Evolutionary conservation across 2,113 vertebrate genomes (phyloP).

Genomic region (Corapipo altera): DNA sequence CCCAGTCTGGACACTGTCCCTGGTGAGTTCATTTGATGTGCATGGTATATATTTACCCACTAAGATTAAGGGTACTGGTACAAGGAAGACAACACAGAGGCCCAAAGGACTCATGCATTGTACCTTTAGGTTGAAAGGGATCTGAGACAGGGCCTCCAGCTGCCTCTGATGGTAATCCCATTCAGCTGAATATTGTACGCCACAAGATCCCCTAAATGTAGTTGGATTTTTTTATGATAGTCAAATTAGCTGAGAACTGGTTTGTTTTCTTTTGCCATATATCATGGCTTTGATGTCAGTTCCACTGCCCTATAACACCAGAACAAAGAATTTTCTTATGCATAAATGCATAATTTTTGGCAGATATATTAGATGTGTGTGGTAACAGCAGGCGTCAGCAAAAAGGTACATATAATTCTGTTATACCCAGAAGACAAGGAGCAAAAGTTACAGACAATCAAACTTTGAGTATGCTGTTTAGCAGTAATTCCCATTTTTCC

Average conservation of each 20-base stretch:
- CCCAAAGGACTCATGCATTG: not conserved
- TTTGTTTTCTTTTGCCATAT: not conserved
- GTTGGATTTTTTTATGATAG: not conserved
- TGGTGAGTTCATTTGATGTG: not conserved
- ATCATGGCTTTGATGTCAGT: not conserved
- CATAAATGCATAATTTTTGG: not conserved
- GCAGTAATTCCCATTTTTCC: not conserved
- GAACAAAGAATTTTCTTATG: not conserved
- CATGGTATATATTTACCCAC: not conserved
- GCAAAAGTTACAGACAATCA: not conserved
- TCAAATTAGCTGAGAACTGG: not conserved
- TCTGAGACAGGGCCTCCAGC: not conserved
- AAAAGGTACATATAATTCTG: not conserved
- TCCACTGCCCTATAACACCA: not conserved
- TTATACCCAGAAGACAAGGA: not conserved
- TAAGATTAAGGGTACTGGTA: not conserved
- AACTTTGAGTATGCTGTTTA: not conserved
- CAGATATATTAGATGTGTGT: not conserved
- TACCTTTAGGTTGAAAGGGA: not conserved
- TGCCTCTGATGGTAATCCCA: not conserved
- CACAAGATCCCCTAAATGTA: not conserved
- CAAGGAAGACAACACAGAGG: not conserved
- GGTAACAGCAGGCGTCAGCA: not conserved
- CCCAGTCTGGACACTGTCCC: not conserved
- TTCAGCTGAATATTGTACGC: not conserved